phyloP scores from a whole-genome alignment of 2,797 vertebrate species.

The Emys orbicularis region DNA sequence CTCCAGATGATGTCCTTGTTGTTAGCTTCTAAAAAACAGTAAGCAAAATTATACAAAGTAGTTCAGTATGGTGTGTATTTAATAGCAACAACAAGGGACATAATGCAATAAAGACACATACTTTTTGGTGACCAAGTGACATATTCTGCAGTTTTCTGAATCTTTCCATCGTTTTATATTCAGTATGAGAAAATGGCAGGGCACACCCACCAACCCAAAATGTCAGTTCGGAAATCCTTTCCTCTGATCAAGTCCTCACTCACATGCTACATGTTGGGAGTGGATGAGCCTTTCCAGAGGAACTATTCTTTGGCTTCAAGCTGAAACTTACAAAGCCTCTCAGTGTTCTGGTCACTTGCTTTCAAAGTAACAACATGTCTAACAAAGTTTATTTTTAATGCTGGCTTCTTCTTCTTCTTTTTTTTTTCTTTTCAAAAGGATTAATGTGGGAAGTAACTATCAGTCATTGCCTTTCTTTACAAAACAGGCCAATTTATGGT shows the following conservation, averaged over 20 bases:
- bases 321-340: neutral
- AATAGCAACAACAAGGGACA: neutral
- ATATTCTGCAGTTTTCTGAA: neutral
- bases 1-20: neutral
- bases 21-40: neutral
- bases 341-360: neutral
- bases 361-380: neutral
- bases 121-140: neutral
- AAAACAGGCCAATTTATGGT: neutral
- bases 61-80: neutral
- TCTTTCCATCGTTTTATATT: neutral
- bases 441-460: neutral
- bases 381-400: neutral
- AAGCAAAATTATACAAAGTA: neutral
- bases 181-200: neutral
- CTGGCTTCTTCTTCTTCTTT: too few relatives aligned
- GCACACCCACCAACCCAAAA: neutral
- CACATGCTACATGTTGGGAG: too few relatives aligned
- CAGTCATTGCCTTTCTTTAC: neutral
- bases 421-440: neutral
- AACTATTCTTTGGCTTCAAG: neutral
- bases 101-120: neutral
- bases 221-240: neutral
- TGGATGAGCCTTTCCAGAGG: neutral
- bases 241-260: too few relatives aligned